Evolutionary conservation across 1,140 invertebrate genomes (phyloP).

Genomic region (Bactericera cockerelli): DNA sequence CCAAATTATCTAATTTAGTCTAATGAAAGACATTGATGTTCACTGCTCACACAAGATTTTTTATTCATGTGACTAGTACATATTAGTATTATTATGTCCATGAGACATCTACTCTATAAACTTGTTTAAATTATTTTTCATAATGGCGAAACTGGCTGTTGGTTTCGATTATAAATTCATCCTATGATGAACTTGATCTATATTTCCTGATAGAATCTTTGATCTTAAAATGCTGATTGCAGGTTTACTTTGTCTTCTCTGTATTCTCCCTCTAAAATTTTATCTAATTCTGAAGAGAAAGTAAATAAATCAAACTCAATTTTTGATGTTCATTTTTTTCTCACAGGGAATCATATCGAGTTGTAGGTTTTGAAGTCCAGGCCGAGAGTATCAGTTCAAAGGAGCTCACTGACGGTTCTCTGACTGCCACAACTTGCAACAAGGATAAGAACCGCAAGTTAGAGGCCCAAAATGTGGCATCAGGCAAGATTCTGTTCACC

Average conservation of each 20-base stretch:
- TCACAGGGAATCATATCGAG: slow-evolving; percentile 66
- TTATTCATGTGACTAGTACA: too few species aligned
- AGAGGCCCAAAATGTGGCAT: neutral
- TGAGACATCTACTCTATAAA: too few species aligned
- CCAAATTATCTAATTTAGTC: too few species aligned
- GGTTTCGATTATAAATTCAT: too few species aligned
- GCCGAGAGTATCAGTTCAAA: slow-evolving; percentile 38
- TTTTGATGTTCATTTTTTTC: slow-evolving; percentile 24
- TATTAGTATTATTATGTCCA: too few species aligned
- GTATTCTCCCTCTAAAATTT: neutral
- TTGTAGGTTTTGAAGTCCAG: slow-evolving; percentile 93
- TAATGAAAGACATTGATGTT: too few species aligned
- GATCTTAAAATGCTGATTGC: too few species aligned
- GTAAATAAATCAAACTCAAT: slow-evolving; percentile 10
- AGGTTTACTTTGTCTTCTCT: slow-evolving; percentile 3
- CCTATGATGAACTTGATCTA: too few species aligned
- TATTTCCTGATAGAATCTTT: too few species aligned
- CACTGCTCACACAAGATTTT: too few species aligned
- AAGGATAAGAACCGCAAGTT: neutral
- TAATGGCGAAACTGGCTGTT: too few species aligned
- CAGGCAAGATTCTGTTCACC: slow-evolving; percentile 42
- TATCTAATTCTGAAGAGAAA: neutral
- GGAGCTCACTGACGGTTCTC: neutral
- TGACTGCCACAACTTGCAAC: neutral
- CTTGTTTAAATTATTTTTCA: too few species aligned